Evolutionary conservation across 2,113 vertebrate genomes (phyloP), one percentile per base, ranked within the genome.

Genomic region (Craseonycteris thonglongyai): DNA sequence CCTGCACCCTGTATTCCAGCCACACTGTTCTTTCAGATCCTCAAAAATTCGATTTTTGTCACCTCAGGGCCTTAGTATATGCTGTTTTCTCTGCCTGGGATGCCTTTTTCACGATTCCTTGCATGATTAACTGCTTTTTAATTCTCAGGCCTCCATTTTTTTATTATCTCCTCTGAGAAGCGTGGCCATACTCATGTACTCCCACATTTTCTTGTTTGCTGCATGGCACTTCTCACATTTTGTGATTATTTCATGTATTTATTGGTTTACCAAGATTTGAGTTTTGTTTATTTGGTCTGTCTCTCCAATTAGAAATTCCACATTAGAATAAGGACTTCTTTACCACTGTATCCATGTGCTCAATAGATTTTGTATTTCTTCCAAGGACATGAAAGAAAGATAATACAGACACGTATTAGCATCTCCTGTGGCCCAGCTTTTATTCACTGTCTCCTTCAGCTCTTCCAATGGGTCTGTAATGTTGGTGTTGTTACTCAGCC

Each of bases 381-480:
- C 18, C 2, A 12, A 45, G 12, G 19, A 33, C 18, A 6, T 12
- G 6, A 28, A 14, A 6, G 40, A 3, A 38, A 40, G 28, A 0
- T 6, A 9, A 14, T 4, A 19, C 22, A 7, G 7, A 1, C 1
- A 5, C 0, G 3, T 30, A 15, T 82, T 66, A 65, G 79, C 18
- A 15, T n/a, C 12, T 47, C 63, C 92, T 56, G 2, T 21, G 51
- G 59, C 24, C 19, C 56, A 18, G 49, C 38, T n/a, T 35, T 92
- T 40, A 33, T 69, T 33, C 51, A 4, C 11, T 6, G 18, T 58
- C 38, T 74, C 71, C 56, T 33, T 38, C 15, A 56, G 19, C 66
- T 66, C 33, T 80, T 88, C 51, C 76, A 69, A 5, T 7, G 22
- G 15, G 59, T 76, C 72, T 49, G 24, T 40, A 56, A 38, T 38